These are phyloP conservation scores for Pachyuromys duprasi DNA, from an alignment of 2,797 vertebrate genomes.

Conservation along the genomic window DNA sequence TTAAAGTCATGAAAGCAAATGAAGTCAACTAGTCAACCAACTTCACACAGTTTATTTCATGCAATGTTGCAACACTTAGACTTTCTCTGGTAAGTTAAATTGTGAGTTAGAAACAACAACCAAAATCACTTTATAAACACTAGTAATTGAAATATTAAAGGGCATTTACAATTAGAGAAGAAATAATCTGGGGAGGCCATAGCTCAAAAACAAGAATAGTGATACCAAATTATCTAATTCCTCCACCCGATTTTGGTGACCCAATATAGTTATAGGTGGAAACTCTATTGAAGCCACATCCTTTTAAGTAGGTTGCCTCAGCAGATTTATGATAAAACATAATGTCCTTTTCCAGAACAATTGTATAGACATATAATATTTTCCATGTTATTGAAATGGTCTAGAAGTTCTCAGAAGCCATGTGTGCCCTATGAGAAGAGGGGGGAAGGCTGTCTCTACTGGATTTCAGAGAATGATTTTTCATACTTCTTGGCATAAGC, in stretches of 20 bases:
- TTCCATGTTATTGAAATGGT: background rate
- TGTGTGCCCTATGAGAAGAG: background rate
- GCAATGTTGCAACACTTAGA: background rate
- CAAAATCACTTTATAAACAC: background rate
- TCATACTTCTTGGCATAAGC: background rate
- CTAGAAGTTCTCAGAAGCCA: background rate
- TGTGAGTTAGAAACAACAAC: background rate
- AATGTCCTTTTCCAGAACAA: background rate
- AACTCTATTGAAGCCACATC: background rate
- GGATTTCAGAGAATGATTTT: background rate
- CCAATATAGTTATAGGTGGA: background rate
- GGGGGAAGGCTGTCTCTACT: background rate
- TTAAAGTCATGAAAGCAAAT: background rate
- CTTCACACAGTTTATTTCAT: background rate
- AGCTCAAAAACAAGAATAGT: background rate
- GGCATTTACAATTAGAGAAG: background rate
- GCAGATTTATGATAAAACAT: background rate
- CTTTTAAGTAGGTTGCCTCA: background rate
- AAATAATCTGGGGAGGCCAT: background rate
- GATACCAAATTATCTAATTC: background rate
- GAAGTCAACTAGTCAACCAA: background rate
- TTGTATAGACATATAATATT: background rate
- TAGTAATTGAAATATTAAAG: background rate
- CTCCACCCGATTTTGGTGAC: background rate
- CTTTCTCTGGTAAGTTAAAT: background rate